These are phyloP conservation scores for Phortica variegata DNA, from an alignment of 1,140 invertebrate genomes.

Conservation along the genomic window DNA sequence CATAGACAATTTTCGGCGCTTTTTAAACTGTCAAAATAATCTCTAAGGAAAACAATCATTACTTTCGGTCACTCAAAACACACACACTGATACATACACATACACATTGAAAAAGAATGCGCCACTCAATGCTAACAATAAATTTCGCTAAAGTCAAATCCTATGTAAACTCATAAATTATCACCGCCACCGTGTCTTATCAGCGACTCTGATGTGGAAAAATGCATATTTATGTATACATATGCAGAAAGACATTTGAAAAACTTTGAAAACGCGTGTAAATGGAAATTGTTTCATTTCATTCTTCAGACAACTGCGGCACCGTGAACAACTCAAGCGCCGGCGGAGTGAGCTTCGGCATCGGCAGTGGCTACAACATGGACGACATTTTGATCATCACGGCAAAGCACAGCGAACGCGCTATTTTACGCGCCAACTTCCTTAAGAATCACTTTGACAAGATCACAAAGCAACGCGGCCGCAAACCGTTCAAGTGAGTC, in stretches of 20 bases:
- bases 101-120: too few relatives aligned
- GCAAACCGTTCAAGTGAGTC: slow-evolving; percentile 71
- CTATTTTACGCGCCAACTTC: slow-evolving; percentile 76
- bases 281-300: slow-evolving; percentile 29
- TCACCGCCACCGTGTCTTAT: too few relatives aligned
- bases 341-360: slow-evolving; percentile 19
- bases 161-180: slow-evolving; percentile 55
- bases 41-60: too few relatives aligned
- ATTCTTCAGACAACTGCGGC: slow-evolving; percentile 57
- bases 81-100: too few relatives aligned
- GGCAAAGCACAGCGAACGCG: slow-evolving; percentile 71
- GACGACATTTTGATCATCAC: slow-evolving; percentile 80
- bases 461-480: slow-evolving; percentile 73
- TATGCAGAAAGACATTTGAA: not conserved
- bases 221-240: slow-evolving; percentile 19
- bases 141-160: slow-evolving; percentile 43
- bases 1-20: too few relatives aligned
- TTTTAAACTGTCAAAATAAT: too few relatives aligned
- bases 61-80: too few relatives aligned
- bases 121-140: too few relatives aligned
- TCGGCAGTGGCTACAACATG: slow-evolving; percentile 62
- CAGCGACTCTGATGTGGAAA: too few relatives aligned
- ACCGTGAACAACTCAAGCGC: slow-evolving; percentile 47
- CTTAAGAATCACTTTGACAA: slow-evolving; percentile 77
- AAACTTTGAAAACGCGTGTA: slow-evolving; percentile 1